Base-by-base conservation (phyloP, 2,113 vertebrate species). In the Gobiocypris rarus region DNA sequence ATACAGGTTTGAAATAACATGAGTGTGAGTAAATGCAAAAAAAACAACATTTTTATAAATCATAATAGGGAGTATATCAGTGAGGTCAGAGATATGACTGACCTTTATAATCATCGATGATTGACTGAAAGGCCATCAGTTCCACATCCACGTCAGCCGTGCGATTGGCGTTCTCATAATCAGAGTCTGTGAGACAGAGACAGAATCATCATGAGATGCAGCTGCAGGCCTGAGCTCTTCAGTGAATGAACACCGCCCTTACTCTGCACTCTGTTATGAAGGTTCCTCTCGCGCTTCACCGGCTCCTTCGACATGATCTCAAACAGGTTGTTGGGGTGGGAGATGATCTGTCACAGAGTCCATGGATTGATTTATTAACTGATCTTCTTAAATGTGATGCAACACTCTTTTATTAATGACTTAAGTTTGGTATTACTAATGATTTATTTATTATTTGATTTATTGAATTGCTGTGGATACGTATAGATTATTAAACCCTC, bases 41-140 rank as follows among this genome's bases (percentile, higher is more conserved):
- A 34, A 34, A 34, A 34, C 2, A 3, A 2, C 31, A 0, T 34
- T 34, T 38, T 38, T 38, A 38, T 6, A 26, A 61, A 63, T 63
- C 26, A 28, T 2, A 61, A 61, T 5, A 13, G 34, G 17, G 52
- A 56, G 52, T 22, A 7, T 22, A 65, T 26, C 6, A 38, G 70
- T 56, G n/a, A 86, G 14, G 19, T 13, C 11, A 31, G 19, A 52
- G 69, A 28, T 50, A 24, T 38, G 56, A 63, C 28, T 81, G 80
- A 95, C 93, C 93, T 95, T 94, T 94, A 85, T 93, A 94, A 88
- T 95, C 93, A 56, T 94, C 90, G 0, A 94, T 94, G 84, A 94
- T 93, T 61, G 93, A 94, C 91, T 94, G 94, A 85, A 95, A 95
- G 77, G 94, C 94, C 86, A 95, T 94, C 87, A 95, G 93, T 87